A percentile compares a stretch with the other conserved stretches of the same genome.
Conservation (phyloP, 2,888 invertebrate species). For the Plemyria rubiginata region DNA sequence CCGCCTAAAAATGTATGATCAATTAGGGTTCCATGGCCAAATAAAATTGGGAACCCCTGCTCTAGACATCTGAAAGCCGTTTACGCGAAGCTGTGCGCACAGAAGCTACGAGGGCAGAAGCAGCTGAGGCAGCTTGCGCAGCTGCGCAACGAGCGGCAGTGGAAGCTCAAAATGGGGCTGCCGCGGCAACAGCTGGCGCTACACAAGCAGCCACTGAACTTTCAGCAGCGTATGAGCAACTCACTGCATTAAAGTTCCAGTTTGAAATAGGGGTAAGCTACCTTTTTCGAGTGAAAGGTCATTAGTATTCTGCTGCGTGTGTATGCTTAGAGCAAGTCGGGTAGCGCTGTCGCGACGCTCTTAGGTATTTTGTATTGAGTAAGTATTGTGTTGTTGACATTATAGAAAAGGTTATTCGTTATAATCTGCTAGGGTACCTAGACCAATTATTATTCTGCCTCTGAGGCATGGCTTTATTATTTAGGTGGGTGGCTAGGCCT, state of each 20-base stretch:
- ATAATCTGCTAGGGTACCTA: too few relatives aligned
- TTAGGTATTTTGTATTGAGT: too few relatives aligned
- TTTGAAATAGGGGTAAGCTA: conserved; percentile 62
- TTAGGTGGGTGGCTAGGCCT: too few relatives aligned
- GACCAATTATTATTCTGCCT: too few relatives aligned
- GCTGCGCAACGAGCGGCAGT: conserved; percentile 59
- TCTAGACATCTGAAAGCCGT: conserved; percentile 64
- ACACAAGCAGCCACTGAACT: conserved; percentile 62
- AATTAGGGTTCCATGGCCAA: too few relatives aligned
- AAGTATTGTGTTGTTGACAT: too few relatives aligned
- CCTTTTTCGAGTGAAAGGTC: neutral
- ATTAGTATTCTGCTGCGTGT: neutral
- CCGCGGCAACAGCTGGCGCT: conserved; percentile 66
- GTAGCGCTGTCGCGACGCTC: too few relatives aligned
- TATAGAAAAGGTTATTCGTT: too few relatives aligned
- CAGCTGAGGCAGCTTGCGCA: conserved; percentile 64
- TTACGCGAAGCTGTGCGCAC: conserved; percentile 65
- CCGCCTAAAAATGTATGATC: too few relatives aligned
- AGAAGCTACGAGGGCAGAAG: conserved; percentile 68
- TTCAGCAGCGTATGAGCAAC: conserved; percentile 60
- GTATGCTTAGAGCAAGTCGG: too few relatives aligned
- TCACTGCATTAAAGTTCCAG: conserved; percentile 63
- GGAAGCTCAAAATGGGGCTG: conserved; percentile 68
- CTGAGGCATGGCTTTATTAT: too few relatives aligned
- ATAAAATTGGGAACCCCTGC: too few relatives aligned